phyloP scores from a whole-genome alignment of 2,113 vertebrate species.

The Dermatemys mawii region DNA sequence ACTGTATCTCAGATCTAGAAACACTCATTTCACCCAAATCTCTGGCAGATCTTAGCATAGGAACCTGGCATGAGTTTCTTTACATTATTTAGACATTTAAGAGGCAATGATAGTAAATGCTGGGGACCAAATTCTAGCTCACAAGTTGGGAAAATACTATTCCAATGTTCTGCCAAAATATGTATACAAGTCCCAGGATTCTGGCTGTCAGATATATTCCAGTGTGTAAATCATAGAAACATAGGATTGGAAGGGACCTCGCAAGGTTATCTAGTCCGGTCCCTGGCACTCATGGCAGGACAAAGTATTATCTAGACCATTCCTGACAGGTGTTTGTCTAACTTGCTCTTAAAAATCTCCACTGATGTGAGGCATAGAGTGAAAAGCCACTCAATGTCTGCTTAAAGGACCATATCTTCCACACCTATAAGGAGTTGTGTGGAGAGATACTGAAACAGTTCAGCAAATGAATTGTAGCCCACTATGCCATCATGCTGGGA shows the following conservation, averaged over 20 bases:
- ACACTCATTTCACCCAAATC: background rate
- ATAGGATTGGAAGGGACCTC: no score
- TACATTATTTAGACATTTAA: background rate
- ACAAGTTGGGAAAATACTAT: background rate
- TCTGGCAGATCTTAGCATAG: background rate
- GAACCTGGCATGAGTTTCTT: background rate
- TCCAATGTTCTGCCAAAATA: background rate
- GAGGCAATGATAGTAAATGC: background rate
- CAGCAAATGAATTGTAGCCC: background rate
- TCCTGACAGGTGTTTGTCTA: no score
- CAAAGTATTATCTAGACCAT: no score
- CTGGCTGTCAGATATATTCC: background rate
- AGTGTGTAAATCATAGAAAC: background rate
- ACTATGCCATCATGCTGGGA: background rate
- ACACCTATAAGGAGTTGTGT: background rate
- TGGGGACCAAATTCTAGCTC: background rate
- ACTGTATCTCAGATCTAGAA: background rate
- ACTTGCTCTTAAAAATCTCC: no score
- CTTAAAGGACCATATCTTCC: background rate
- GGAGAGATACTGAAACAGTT: background rate
- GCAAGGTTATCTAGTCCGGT: no score
- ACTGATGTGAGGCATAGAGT: background rate
- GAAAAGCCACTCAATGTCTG: background rate
- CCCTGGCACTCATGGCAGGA: no score
- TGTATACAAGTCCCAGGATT: background rate